Evolutionary conservation across 2,797 vertebrate species (phyloP), one percentile per base, ranked within the genome.

Genomic region (Typhlichthys subterraneus): DNA sequence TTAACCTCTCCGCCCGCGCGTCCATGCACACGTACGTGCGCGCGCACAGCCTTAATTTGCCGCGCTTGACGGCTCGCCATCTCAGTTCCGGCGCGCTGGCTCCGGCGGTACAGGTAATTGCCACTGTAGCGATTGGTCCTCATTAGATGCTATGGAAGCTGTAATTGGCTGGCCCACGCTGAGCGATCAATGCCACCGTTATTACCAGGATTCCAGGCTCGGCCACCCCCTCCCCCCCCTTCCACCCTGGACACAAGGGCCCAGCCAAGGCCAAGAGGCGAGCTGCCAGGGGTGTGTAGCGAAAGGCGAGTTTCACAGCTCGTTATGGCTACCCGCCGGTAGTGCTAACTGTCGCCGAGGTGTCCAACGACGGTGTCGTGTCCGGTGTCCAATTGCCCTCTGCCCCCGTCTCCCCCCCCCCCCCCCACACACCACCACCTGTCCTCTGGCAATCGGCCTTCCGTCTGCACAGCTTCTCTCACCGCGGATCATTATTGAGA

Each of bases 91-190:
- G 61, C 59, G 14, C 1, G 6, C 65, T 59, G 15, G 60, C 63
- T 59, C 68, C 65, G 54, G 62, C 66, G n/a, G 86, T 3, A 29
- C 23, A 4, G 23, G 23, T 85, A 89, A 87, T 90, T 88, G 83
- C 79, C 73, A 72, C 73, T 33, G 59, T 73, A 77, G 73, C 76
- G 67, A 85, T 85, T 80, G 77, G 79, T 81, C 70, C 80, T 86
- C 80, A 85, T 87, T 86, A 88, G 79, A 84, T 61, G 59, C 79
- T 74, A 72, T 82, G 81, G 83, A 85, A 74, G 84, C 79, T 66
- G 68, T 86, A 86, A 87, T 90, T 89, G 87, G 85, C 73, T 73
- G 58, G 82, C 79, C 67, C 70, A 67, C 78, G 72, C 79, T 9
- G 65, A 45, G 64, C 63, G 70, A 87, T 88, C 88, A 88, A 90